Percentiles rank a stretch among this genome's conserved stretches.
These are phyloP conservation scores for Drosophila nigrodunni DNA, from an alignment of 1,140 invertebrate genomes.

Conservation along the genomic window DNA sequence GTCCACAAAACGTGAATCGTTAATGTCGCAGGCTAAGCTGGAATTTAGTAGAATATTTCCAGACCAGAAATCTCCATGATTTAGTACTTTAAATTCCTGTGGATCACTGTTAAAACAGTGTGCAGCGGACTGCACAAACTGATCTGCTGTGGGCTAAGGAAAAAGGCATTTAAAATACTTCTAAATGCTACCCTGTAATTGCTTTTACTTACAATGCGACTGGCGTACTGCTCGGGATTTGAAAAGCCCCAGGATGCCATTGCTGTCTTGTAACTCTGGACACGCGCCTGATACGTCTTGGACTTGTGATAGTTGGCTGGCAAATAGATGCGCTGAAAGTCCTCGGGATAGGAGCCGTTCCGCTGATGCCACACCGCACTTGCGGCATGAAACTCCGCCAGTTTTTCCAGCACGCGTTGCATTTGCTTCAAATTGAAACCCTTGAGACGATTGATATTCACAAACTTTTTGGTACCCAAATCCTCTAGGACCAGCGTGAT, in stretches of 20 bases:
- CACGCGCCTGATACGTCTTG: constrained; percentile 70
- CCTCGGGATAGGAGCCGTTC: constrained; percentile 70
- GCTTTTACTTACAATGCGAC: constrained; percentile 59
- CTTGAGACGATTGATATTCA: constrained; percentile 86
- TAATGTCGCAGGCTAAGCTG: constrained; percentile 63
- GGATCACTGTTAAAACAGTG: constrained; percentile 75
- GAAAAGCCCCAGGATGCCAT: constrained; percentile 74
- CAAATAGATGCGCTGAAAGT: constrained; percentile 74
- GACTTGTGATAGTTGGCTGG: constrained; percentile 76
- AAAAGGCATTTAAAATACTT: background rate
- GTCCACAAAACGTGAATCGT: constrained; percentile 84
- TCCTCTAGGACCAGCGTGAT: constrained; percentile 86
- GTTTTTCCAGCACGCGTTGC: constrained; percentile 85
- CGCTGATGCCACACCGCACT: constrained; percentile 80
- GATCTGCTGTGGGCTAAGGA: constrained; percentile 65
- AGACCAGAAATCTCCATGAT: constrained; percentile 87
- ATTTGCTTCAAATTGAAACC: constrained; percentile 86
- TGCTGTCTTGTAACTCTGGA: constrained; percentile 73
- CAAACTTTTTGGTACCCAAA: constrained; percentile 86
- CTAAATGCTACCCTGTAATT: background rate
- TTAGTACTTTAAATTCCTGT: constrained; percentile 87
- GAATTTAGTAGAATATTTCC: constrained; percentile 85
- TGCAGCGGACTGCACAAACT: constrained; percentile 69
- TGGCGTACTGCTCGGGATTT: constrained; percentile 64
- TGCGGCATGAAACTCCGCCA: constrained; percentile 87